A percentile compares a stretch with the other conserved stretches of the same genome.
Conservation (phyloP, 2,797 vertebrate species). For the Coendou prehensilis region DNA sequence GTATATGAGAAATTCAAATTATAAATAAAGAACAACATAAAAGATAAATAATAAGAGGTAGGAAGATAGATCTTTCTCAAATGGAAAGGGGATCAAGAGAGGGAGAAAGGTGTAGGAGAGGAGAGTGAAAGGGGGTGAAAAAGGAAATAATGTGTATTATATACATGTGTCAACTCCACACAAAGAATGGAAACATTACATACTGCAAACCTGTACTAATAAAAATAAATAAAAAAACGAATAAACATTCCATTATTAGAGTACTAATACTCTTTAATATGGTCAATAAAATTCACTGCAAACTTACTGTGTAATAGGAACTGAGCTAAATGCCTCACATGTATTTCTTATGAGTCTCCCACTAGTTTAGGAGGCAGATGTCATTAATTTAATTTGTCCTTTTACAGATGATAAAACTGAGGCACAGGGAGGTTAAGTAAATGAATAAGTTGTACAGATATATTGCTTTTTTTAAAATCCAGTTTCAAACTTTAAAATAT, state of each 20-base stretch:
- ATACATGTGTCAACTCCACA: background rate
- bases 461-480: background rate
- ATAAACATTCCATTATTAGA: background rate
- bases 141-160: background rate
- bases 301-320: background rate
- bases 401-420: conserved; percentile 46
- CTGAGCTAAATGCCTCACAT: background rate
- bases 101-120: background rate
- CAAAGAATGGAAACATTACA: background rate
- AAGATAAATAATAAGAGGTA: background rate
- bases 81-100: background rate
- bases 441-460: background rate
- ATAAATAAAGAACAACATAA: background rate
- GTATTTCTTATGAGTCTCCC: background rate
- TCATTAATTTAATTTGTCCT: background rate
- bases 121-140: background rate
- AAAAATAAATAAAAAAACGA: background rate
- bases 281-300: conserved; percentile 4
- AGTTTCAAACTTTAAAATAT: conserved; percentile 38
- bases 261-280: background rate
- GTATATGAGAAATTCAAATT: background rate
- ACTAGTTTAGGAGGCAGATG: background rate
- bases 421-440: background rate
- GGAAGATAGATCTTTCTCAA: background rate
- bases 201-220: background rate